phyloP scores from a whole-genome alignment of 2,888 invertebrate genomes.

The Nymphalis polychloros region DNA sequence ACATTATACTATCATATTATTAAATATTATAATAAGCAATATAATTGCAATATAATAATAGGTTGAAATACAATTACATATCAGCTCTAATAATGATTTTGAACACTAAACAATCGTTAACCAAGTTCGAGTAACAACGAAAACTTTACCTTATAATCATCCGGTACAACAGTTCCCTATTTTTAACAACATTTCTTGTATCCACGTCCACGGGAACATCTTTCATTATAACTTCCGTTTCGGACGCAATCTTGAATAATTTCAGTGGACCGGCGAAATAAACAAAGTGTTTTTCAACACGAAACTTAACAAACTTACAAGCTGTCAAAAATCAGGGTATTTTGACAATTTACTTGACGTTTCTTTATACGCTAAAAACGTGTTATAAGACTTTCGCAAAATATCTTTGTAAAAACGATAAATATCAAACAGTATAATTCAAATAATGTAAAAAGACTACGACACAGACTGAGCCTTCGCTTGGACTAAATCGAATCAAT shows the following conservation, averaged over 20 bases:
- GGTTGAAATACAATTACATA: no score
- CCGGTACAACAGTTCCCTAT: conserved; percentile 93
- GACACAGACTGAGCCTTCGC: neutral
- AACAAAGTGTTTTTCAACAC: conserved; percentile 12
- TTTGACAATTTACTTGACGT: conserved; percentile 11
- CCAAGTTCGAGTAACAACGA: neutral
- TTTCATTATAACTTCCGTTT: conserved; percentile 57
- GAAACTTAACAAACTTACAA: neutral
- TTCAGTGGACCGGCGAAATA: conserved; percentile 40
- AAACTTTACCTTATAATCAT: conserved; percentile 91
- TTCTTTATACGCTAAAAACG: neutral
- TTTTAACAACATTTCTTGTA: conserved; percentile 90
- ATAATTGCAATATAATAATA: no score
- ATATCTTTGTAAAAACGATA: neutral
- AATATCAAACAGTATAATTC: neutral
- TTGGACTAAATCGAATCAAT: conserved; percentile 47
- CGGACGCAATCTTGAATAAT: conserved; percentile 24
- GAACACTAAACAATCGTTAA: no score
- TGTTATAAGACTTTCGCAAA: no score
- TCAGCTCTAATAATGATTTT: no score
- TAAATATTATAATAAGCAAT: no score
- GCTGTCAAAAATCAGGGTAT: neutral
- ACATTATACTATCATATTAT: no score
- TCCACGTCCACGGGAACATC: conserved; percentile 77
- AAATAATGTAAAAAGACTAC: neutral